A percentile compares a stretch with the other conserved stretches of the same genome.
These are phyloP conservation scores for Eulemur coronatus DNA, from an alignment of 2,797 vertebrate genomes.

Conservation along the genomic window DNA sequence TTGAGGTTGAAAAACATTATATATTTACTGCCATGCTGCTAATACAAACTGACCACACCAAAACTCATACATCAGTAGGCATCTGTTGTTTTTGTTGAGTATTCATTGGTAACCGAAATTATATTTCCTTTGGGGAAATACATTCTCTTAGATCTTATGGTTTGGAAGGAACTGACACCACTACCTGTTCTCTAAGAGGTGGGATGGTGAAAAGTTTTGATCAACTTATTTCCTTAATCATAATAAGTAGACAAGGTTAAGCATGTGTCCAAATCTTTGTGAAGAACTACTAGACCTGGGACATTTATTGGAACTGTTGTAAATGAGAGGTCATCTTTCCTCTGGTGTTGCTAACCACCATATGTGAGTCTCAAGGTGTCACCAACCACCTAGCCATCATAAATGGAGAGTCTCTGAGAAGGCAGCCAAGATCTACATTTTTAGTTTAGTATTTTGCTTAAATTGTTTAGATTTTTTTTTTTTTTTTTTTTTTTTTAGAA, in stretches of 20 bases:
- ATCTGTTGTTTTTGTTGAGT: not conserved
- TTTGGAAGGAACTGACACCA: not conserved
- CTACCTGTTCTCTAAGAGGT: not conserved
- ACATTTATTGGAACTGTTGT: not conserved
- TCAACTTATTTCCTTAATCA: not conserved
- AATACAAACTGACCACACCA: not conserved
- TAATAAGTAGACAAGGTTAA: not conserved
- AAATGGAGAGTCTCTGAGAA: not conserved
- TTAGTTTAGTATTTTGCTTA: not conserved
- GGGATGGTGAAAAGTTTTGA: not conserved
- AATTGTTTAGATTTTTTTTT: not conserved
- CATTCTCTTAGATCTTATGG: not conserved
- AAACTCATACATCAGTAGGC: not conserved
- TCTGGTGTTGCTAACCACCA: not conserved
- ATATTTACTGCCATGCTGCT: not conserved
- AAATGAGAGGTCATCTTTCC: not conserved
- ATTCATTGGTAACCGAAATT: not conserved
- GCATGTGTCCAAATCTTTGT: not conserved
- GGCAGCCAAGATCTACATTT: not conserved
- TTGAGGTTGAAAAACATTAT: not conserved
- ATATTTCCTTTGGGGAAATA: not conserved
- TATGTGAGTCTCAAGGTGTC: not conserved
- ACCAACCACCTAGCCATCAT: not conserved
- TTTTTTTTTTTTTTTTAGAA: no score
- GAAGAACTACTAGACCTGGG: not conserved